Percentiles rank a stretch among this genome's conserved stretches.
Conservation (phyloP, 2,888 invertebrate genomes). For the Erebia aethiops region DNA sequence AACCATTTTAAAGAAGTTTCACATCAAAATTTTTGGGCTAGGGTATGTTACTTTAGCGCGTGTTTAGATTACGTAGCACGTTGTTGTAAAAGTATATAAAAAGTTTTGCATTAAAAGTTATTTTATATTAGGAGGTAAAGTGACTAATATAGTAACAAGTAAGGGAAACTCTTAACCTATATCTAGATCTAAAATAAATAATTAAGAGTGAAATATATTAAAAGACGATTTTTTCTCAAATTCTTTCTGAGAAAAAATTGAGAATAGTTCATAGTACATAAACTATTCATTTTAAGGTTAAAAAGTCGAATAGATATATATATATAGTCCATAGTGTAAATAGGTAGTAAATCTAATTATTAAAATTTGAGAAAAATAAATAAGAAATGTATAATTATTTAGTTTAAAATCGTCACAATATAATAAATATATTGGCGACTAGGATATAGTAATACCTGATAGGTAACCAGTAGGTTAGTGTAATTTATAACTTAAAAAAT, state of each 20-base stretch:
- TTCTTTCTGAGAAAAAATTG: neutral
- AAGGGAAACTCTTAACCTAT: neutral
- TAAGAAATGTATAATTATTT: neutral
- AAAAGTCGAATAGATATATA: too few species aligned
- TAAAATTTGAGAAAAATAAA: neutral
- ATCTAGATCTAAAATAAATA: neutral
- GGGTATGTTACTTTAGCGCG: too few species aligned
- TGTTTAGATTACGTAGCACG: too few species aligned
- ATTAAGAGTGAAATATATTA: neutral
- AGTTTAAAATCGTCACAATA: too few species aligned
- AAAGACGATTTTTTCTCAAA: neutral
- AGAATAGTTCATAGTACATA: neutral
- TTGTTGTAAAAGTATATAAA: neutral
- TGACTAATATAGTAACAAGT: neutral
- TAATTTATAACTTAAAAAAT: too few species aligned
- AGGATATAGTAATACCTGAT: neutral
- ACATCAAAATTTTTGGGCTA: too few species aligned
- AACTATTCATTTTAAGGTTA: too few species aligned
- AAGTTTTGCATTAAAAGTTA: conserved; percentile 6
- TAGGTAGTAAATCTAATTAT: conserved; percentile 2
- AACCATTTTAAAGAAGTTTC: too few species aligned
- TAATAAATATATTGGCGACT: neutral
- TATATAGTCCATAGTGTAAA: neutral
- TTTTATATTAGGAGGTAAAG: neutral
- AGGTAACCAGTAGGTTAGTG: too few species aligned